Conservation (phyloP, 92 coral and sea anemone species). For the Diadumene lineata region DNA sequence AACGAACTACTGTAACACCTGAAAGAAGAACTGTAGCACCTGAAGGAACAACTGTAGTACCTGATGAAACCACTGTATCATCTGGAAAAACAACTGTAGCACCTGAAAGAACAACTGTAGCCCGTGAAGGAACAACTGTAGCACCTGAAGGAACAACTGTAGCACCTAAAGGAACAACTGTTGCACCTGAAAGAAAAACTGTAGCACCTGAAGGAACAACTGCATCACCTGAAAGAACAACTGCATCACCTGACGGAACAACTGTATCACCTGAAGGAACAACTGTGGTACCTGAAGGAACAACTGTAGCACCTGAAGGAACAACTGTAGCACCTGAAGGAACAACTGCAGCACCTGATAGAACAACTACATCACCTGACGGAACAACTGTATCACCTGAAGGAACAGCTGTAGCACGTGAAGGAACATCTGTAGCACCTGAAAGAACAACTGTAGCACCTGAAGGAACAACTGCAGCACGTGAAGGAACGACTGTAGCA, state of each 20-base stretch:
- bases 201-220: not conserved
- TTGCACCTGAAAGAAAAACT: not conserved
- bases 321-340: not conserved
- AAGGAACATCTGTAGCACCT: not conserved
- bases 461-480: not conserved
- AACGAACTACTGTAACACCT: not conserved
- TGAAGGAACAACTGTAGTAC: constrained; percentile 5
- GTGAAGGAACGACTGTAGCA: not conserved
- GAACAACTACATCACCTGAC: not conserved
- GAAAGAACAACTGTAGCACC: not conserved
- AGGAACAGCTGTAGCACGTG: not conserved
- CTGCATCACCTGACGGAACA: not conserved
- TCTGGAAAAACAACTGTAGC: constrained; percentile 8
- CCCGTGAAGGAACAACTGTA: constrained; percentile 4
- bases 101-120: not conserved
- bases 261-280: not conserved
- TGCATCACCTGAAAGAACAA: constrained; percentile 1
- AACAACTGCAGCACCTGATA: not conserved
- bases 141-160: not conserved
- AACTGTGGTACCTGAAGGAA: not conserved
- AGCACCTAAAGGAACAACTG: not conserved
- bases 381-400: not conserved
- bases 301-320: not conserved
- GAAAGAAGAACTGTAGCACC: not conserved
- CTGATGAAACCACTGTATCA: constrained; percentile 8